Percentiles rank a stretch among this genome's conserved stretches.
Evolutionary conservation across 2,113 vertebrate genomes (phyloP).

Genomic region (Saguinus imperator): DNA sequence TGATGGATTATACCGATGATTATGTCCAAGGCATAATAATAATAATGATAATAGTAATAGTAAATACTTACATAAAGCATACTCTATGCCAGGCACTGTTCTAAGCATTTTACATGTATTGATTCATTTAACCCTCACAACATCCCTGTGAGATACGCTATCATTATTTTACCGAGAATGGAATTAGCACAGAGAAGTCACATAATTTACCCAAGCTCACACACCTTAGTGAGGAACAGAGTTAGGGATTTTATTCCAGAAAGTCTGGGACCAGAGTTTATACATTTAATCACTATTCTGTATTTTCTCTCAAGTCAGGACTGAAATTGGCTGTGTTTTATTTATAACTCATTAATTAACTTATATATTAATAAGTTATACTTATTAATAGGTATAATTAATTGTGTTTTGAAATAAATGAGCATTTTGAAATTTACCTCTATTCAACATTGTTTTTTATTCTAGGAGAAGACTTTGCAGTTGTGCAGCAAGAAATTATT

Average conservation of each 20-base stretch:
- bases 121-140: background rate
- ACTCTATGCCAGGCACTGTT: background rate
- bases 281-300: background rate
- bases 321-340: slow-evolving; percentile 10
- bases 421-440: slow-evolving; percentile 46
- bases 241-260: background rate
- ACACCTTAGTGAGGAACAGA: background rate
- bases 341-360: background rate
- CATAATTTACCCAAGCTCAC: background rate
- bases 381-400: background rate
- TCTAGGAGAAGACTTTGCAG: slow-evolving; percentile 98
- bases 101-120: background rate
- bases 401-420: slow-evolving; percentile 36
- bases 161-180: background rate
- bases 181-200: background rate
- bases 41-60: background rate
- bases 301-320: slow-evolving; percentile 33
- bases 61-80: background rate
- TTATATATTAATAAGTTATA: background rate
- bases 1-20: background rate
- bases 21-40: background rate
- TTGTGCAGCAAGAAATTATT: slow-evolving; percentile 99
- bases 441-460: slow-evolving; percentile 71
- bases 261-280: background rate
- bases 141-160: background rate